Percentiles rank a stretch among this genome's conserved stretches.
These are phyloP conservation scores for Pterostichus niger DNA, from an alignment of 2,888 invertebrate genomes.

Conservation along the genomic window DNA sequence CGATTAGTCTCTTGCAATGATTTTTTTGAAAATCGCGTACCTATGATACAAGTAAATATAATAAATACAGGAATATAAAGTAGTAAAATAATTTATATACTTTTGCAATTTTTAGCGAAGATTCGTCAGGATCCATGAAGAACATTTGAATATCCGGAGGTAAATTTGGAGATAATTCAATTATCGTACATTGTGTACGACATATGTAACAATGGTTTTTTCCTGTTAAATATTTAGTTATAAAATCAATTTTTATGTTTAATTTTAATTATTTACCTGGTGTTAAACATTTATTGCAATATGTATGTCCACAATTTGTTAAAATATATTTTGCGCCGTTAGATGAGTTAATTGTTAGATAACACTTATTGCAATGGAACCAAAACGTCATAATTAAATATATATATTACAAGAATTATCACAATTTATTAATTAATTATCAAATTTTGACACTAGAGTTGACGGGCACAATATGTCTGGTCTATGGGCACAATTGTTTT, in stretches of 20 bases:
- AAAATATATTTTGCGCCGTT: slow-evolving; percentile 71
- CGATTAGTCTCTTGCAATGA: slow-evolving; percentile 69
- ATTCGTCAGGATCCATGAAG: slow-evolving; percentile 69
- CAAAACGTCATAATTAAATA: slow-evolving; percentile 70
- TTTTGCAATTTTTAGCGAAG: slow-evolving; percentile 10
- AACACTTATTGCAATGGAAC: slow-evolving; percentile 75
- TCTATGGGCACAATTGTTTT: not conserved
- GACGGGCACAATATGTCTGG: too few species aligned
- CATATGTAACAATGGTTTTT: slow-evolving; percentile 72
- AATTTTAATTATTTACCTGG: slow-evolving; percentile 26
- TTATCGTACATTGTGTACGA: slow-evolving; percentile 69
- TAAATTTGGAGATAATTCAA: slow-evolving; percentile 72
- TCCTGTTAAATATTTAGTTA: slow-evolving; percentile 65
- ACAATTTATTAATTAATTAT: not conserved
- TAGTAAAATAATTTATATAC: slow-evolving; percentile 1
- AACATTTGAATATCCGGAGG: slow-evolving; percentile 71
- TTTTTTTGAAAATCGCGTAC: slow-evolving; percentile 71
- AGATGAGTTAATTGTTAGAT: slow-evolving; percentile 64
- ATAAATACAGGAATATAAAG: not conserved
- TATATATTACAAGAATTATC: not conserved
- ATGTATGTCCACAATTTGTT: slow-evolving; percentile 74
- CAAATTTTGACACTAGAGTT: not conserved
- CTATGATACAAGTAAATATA: slow-evolving; percentile 64
- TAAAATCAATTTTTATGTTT: not conserved
- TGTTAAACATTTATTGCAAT: slow-evolving; percentile 72